Conservation (phyloP, 2,888 invertebrate genomes). For the Drosophila aldrichi region DNA sequence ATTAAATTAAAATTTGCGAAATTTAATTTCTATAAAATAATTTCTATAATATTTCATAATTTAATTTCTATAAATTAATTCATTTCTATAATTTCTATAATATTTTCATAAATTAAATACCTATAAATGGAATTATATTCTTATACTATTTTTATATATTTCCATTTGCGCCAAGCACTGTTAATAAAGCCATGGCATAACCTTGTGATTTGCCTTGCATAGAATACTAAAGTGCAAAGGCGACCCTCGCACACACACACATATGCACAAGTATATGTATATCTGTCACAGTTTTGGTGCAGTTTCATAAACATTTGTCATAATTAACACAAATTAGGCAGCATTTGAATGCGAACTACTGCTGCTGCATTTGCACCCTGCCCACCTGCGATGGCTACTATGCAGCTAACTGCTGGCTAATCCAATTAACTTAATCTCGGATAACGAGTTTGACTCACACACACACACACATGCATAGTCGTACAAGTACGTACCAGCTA, state of each 20-base stretch:
- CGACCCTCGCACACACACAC: slow-evolving; percentile 42
- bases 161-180: too few relatives aligned
- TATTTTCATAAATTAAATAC: too few relatives aligned
- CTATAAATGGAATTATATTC: too few relatives aligned
- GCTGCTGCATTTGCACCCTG: slow-evolving; percentile 38
- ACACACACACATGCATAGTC: slow-evolving; percentile 18
- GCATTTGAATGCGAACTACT: slow-evolving; percentile 44
- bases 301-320: slow-evolving; percentile 71
- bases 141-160: too few relatives aligned
- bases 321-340: slow-evolving; percentile 73
- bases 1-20: too few relatives aligned
- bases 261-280: not conserved
- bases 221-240: slow-evolving; percentile 10
- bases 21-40: too few relatives aligned
- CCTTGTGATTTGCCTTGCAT: slow-evolving; percentile 12
- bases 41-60: too few relatives aligned
- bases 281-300: slow-evolving; percentile 24
- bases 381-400: slow-evolving; percentile 36
- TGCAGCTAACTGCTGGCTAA: slow-evolving; percentile 54
- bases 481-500: slow-evolving; percentile 34
- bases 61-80: too few relatives aligned
- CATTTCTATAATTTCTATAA: too few relatives aligned
- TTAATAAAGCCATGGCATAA: too few relatives aligned
- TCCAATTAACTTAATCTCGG: slow-evolving; percentile 73
- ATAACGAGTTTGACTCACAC: slow-evolving; percentile 60